Conservation (phyloP, 1,140 invertebrate genomes). For the Ganaspis sp. region DNA sequence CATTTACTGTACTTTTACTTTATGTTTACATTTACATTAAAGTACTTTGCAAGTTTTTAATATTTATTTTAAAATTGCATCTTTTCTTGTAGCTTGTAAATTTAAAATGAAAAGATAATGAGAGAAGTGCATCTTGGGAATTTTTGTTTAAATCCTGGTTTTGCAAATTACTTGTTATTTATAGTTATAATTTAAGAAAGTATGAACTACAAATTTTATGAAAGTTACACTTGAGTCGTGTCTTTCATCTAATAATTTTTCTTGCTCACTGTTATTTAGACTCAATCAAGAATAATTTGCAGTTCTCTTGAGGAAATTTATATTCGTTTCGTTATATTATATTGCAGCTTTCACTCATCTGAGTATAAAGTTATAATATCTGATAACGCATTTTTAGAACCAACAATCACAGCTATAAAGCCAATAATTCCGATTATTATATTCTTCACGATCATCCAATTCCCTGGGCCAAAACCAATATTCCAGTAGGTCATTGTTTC, state of each 20-base stretch:
- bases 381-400: conserved; percentile 84
- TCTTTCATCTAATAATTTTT: conserved; percentile 5
- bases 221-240: not conserved
- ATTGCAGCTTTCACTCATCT: not conserved
- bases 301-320: not conserved
- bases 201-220: not conserved
- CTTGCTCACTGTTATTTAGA: not conserved
- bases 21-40: no score
- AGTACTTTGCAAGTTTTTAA: no score
- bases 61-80: no score
- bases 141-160: no score
- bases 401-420: conserved; percentile 84
- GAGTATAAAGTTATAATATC: conserved; percentile 78
- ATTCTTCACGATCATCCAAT: conserved; percentile 86
- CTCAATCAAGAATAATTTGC: not conserved
- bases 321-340: not conserved
- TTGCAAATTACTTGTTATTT: no score
- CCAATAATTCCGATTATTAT: conserved; percentile 83
- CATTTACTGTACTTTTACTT: no score
- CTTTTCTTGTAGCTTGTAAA: no score
- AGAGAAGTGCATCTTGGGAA: no score
- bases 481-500: conserved; percentile 88
- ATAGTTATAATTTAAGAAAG: not conserved
- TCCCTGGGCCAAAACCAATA: conserved; percentile 80
- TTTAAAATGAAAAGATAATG: no score